phyloP scores from a whole-genome alignment of 1,140 invertebrate genomes.

The Planococcus citri region DNA sequence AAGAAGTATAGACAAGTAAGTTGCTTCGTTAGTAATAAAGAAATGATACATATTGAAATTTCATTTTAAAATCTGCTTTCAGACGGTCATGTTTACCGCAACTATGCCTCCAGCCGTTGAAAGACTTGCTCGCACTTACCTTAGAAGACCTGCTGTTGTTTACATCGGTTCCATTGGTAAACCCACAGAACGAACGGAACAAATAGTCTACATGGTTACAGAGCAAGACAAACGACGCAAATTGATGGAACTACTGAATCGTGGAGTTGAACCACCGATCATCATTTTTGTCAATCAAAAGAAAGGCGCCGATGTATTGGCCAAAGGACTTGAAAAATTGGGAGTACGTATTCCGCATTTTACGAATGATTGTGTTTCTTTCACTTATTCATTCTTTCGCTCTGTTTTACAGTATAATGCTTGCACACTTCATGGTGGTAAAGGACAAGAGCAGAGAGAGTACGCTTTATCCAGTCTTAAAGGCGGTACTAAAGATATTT shows the following conservation, averaged over 20 bases:
- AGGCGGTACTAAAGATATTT: conserved; percentile 86
- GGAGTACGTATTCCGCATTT: conserved; percentile 44
- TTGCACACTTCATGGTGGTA: conserved; percentile 95
- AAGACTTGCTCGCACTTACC: conserved; percentile 83
- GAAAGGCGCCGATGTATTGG: conserved; percentile 96
- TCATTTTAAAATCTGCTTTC: conserved; percentile 23
- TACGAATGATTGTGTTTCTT: not conserved
- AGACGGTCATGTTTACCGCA: conserved; percentile 99
- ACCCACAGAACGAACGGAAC: conserved; percentile 94
- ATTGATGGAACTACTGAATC: conserved; percentile 70
- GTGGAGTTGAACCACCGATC: conserved; percentile 86
- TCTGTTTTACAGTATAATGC: conserved; percentile 63
- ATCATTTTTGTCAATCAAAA: conserved; percentile 99
- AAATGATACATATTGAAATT: conserved; percentile 2
- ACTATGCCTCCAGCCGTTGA: conserved; percentile 99
- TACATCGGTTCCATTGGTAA: conserved; percentile 98
- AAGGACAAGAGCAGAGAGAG: conserved; percentile 99
- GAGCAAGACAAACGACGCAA: conserved; percentile 89
- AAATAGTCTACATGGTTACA: conserved; percentile 89
- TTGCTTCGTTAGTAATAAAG: conserved; percentile 1
- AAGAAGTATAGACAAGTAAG: conserved; percentile 86
- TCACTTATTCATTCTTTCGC: conserved; percentile 19
- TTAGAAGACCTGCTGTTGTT: conserved; percentile 90
- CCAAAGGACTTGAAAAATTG: conserved; percentile 92
- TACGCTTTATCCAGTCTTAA: conserved; percentile 94